A percentile compares a stretch with the other conserved stretches of the same genome.
Conservation (phyloP, 92 coral and sea anemone genomes). For the Paramuricea clavata region DNA sequence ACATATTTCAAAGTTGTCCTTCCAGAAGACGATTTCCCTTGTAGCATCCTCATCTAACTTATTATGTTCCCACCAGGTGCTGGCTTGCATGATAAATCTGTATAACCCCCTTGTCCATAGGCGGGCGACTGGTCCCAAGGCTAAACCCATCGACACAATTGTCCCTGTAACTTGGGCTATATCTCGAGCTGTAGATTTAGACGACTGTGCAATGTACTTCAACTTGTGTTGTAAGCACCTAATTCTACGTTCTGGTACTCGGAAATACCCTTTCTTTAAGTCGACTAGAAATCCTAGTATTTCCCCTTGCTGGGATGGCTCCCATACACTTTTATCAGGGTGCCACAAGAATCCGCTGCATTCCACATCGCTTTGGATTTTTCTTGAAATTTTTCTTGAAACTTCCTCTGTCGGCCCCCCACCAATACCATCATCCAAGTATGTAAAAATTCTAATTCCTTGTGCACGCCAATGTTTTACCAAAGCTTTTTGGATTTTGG, state of each 20-base stretch:
- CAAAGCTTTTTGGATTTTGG: slow-evolving; percentile 56
- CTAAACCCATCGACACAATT: slow-evolving; percentile 72
- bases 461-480: slow-evolving; percentile 62
- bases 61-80: slow-evolving; percentile 50
- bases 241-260: slow-evolving; percentile 61
- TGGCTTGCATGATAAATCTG: slow-evolving; percentile 44
- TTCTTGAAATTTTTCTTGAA: background rate
- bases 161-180: slow-evolving; percentile 54
- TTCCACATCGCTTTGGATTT: background rate
- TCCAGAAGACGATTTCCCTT: slow-evolving; percentile 61
- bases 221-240: slow-evolving; percentile 30
- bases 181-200: slow-evolving; percentile 61
- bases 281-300: background rate
- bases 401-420: background rate
- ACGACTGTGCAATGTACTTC: background rate
- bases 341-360: background rate
- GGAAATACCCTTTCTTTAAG: slow-evolving; percentile 47
- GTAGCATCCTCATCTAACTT: slow-evolving; percentile 51
- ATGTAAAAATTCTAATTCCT: slow-evolving; percentile 56
- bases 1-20: slow-evolving; percentile 51
- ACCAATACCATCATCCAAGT: slow-evolving; percentile 64
- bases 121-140: slow-evolving; percentile 75
- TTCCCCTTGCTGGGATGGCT: background rate
- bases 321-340: background rate
- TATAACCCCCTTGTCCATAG: slow-evolving; percentile 71